Evolutionary conservation across 2,113 vertebrate species (phyloP), one percentile per base, ranked within the genome.

Genomic region (Sterrhoptilus dennistouni): DNA sequence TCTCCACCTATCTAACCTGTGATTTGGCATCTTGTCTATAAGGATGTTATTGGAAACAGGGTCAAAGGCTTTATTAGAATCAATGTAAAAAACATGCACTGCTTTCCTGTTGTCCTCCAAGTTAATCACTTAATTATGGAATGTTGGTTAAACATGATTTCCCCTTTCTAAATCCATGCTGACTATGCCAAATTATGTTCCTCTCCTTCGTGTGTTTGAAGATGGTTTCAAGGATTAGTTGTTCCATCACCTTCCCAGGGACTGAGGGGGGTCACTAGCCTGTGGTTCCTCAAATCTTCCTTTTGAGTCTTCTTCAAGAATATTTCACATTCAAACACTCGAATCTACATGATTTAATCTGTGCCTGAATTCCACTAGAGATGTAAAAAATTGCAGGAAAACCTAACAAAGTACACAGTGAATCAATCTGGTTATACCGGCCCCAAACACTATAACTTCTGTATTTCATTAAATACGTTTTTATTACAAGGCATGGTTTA

Each of bases 381-480:
- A 44, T 76, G 7, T 33, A 16, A 91, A 84, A 83, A 71, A 36
- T 28, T 23, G 22, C 14, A 69, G 23, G 42, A 64, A 87, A 85
- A 65, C 31, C 25, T 65, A 52, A 8, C 16, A 69, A 85, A 79
- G 16, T 54, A 52, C 21, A 45, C 24, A 50, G 74, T 47, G 38
- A 87, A 91, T 84, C 71, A 85, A n/a, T 72, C 52, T 60, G 31
- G 44, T 38, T 89, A 56, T 68, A 49, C 8, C 76, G 9, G 17
- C 17, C 9, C 5, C 29, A 87, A 96, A 45, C 12, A 64, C 27
- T 28, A 56, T 52, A 89, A 53, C 42, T 38, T 57, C 82, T 91
- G 66, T 69, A 76, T 93, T 96, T 61, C 36, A 84, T 91, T 91
- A 96, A 85, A 36, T 28, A 77, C 36, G 15, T 31, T 94, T 95